Base-by-base conservation (phyloP, 2,113 vertebrate genomes). In the Phrynosoma blainvillii region DNA sequence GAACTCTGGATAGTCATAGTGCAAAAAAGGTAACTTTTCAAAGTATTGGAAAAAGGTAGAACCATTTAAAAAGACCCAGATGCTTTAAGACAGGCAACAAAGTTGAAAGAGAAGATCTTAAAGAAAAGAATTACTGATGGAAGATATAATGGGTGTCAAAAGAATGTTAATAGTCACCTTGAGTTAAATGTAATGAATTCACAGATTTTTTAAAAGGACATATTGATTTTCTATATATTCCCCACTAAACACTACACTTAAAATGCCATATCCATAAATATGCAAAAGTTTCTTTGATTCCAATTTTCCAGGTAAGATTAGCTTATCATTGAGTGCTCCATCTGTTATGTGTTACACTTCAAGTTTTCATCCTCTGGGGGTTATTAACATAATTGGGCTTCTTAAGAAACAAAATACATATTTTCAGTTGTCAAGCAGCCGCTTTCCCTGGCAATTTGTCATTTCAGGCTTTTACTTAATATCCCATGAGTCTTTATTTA, bases 351-450 rank as follows among this genome's bases (percentile, higher is more conserved):
- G 94, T 96, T 95, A 90, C 95, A 92, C 95, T 95, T 89, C 40
- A 92, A 93, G 95, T 93, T 95, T 95, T 91, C 95, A 95, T 96
- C 96, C 94, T 96, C 91, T 91, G 88, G 89, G 94, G 89, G 93
- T 96, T 95, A 97, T 97, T 97, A 97, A 93, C 96, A 97, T 97
- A 97, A 97, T 97, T 97, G 96, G 94, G 88, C 90, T 95, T 95
- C 96, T 97, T 96, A 97, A 97, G 96, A 96, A 96, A 97, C 96
- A 97, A 96, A 97, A 96, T 96, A 82, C 23, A 40, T 70, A 30
- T 96, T 95, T 95, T 95, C 96, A 94, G 93, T 95, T 95, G 95
- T 96, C 96, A 96, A 96, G 96, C 95, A 96, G 95, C 95, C 93
- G 95, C 96, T 97, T 96, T 92, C 94, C 86, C 92, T 94, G 95